Evolutionary conservation across 2,888 invertebrate genomes (phyloP).

Genomic region (Panorpa germanica): DNA sequence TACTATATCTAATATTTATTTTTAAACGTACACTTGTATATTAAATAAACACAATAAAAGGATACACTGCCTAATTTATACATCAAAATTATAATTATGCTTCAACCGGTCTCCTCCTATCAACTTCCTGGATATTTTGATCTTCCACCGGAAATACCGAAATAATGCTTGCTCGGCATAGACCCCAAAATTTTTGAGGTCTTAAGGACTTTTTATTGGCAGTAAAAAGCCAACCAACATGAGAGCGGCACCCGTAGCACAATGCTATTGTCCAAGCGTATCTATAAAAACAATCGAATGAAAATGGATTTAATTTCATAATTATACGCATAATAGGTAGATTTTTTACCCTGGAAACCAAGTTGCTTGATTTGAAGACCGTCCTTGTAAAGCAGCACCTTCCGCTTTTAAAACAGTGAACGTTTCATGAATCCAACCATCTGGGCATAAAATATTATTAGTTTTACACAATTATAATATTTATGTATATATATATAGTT

Average conservation of each 20-base stretch:
- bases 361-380: constrained; percentile 49
- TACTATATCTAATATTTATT: no score
- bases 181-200: constrained; percentile 52
- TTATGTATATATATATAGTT: neutral
- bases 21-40: no score
- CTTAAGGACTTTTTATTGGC: constrained; percentile 35
- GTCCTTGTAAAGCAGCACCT: constrained; percentile 28
- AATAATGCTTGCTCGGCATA: constrained; percentile 36
- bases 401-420: constrained; percentile 41
- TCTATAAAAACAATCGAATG: constrained; percentile 23
- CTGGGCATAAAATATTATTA: constrained; percentile 16
- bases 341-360: constrained; percentile 66
- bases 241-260: constrained; percentile 43
- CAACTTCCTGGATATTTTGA: no score
- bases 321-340: constrained; percentile 1
- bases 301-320: constrained; percentile 1
- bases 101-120: no score
- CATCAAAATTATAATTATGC: no score
- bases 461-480: neutral
- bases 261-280: constrained; percentile 66
- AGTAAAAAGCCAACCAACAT: constrained; percentile 71
- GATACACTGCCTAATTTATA: no score
- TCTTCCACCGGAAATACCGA: no score
- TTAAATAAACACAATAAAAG: no score
- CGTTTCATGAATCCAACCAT: constrained; percentile 63